Percentiles rank a stretch among this genome's conserved stretches.
Conservation (phyloP, 2,113 vertebrate species). For the Thinocorus orbignyianus region DNA sequence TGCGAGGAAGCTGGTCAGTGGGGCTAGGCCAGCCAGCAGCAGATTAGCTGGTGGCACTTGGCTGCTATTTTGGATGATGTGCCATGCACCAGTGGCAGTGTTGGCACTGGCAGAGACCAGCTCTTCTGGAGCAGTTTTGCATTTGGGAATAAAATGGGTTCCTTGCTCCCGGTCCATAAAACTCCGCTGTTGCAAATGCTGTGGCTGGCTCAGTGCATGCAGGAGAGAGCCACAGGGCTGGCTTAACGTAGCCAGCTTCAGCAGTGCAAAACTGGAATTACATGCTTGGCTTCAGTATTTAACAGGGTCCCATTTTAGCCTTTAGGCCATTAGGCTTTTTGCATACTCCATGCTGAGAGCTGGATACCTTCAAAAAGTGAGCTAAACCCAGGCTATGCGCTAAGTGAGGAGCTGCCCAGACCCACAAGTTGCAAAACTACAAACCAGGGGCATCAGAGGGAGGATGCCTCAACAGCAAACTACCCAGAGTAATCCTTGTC, state of each 20-base stretch:
- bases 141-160: not conserved
- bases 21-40: fast-evolving
- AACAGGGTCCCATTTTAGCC: not conserved
- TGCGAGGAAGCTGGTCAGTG: not conserved
- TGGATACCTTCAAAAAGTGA: not conserved
- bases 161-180: not conserved
- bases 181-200: not conserved
- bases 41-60: not conserved
- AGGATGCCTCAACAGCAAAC: not conserved
- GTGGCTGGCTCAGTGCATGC: fast-evolving
- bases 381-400: not conserved
- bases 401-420: not conserved
- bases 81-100: not conserved
- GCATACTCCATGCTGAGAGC: not conserved
- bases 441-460: not conserved
- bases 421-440: not conserved
- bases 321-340: not conserved
- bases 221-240: not conserved
- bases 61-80: not conserved
- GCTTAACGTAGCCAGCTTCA: not conserved
- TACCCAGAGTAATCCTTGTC: not conserved
- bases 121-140: not conserved
- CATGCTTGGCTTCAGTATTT: not conserved
- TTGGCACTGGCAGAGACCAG: not conserved
- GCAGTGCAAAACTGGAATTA: not conserved